Conservation (phyloP, 2,888 invertebrate species). For the Pammene fasciana region DNA sequence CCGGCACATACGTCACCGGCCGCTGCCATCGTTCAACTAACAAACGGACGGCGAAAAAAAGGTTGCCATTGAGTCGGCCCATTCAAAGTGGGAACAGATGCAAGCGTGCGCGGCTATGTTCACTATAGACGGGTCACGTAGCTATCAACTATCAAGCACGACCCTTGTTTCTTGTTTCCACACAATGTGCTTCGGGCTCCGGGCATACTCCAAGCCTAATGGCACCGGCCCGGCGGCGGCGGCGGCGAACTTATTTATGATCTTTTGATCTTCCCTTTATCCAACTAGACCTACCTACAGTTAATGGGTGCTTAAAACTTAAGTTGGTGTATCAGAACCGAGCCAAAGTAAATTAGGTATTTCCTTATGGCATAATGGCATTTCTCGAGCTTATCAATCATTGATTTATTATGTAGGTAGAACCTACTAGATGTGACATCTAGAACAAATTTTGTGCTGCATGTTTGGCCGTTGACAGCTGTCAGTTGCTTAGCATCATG, state of each 20-base stretch:
- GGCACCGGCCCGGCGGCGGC: constrained; percentile 19
- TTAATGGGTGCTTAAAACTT: neutral
- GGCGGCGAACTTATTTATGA: constrained; percentile 10
- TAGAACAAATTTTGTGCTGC: too few species aligned
- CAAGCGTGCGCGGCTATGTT: constrained; percentile 43
- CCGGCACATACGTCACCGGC: constrained; percentile 83
- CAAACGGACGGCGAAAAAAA: constrained; percentile 47
- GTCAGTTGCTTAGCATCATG: too few species aligned
- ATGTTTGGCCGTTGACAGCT: too few species aligned
- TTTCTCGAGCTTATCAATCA: too few species aligned
- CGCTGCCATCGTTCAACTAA: constrained; percentile 80
- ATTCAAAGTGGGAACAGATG: constrained; percentile 57
- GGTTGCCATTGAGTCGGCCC: constrained; percentile 52
- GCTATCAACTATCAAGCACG: constrained; percentile 41
- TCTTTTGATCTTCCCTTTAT: constrained; percentile 14
- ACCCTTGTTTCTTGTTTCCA: too few species aligned
- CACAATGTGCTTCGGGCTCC: constrained; percentile 13
- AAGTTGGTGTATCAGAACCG: too few species aligned
- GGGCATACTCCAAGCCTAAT: constrained; percentile 28
- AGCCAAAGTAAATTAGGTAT: too few species aligned
- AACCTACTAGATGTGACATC: too few species aligned
- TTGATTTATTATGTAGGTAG: too few species aligned
- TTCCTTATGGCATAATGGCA: too few species aligned
- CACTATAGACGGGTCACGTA: constrained; percentile 42
- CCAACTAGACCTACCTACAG: neutral